phyloP scores from a whole-genome alignment of 2,888 invertebrate species.

The Acanthosepion esculentum region DNA sequence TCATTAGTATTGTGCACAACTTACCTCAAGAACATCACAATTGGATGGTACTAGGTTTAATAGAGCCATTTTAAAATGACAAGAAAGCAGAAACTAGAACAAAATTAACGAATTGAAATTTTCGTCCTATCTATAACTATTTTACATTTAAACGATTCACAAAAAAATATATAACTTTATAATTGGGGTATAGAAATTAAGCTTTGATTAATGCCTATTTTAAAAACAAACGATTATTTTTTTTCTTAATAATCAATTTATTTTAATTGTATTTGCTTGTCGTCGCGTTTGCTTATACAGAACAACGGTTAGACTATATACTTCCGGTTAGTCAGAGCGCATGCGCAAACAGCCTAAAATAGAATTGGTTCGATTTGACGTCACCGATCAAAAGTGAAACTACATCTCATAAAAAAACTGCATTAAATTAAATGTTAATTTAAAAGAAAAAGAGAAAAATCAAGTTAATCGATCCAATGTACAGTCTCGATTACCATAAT shows the following conservation, averaged over 20 bases:
- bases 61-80: background rate
- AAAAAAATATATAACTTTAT: background rate
- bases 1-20: background rate
- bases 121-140: background rate
- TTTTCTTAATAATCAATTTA: too few species aligned
- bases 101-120: background rate
- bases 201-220: background rate
- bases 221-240: background rate
- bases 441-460: too few species aligned
- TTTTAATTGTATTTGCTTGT: too few species aligned
- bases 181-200: background rate
- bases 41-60: background rate
- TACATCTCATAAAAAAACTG: background rate
- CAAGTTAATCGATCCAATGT: too few species aligned
- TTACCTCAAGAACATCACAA: conserved; percentile 37
- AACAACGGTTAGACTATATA: too few species aligned
- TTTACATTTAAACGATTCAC: background rate
- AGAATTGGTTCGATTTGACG: background rate
- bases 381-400: background rate
- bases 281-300: too few species aligned
- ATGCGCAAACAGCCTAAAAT: background rate
- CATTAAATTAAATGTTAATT: too few species aligned
- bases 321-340: background rate
- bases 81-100: background rate
- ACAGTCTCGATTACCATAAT: too few species aligned